Base-by-base conservation (phyloP, 2,113 vertebrate species). In the Polypterus bichir region DNA sequence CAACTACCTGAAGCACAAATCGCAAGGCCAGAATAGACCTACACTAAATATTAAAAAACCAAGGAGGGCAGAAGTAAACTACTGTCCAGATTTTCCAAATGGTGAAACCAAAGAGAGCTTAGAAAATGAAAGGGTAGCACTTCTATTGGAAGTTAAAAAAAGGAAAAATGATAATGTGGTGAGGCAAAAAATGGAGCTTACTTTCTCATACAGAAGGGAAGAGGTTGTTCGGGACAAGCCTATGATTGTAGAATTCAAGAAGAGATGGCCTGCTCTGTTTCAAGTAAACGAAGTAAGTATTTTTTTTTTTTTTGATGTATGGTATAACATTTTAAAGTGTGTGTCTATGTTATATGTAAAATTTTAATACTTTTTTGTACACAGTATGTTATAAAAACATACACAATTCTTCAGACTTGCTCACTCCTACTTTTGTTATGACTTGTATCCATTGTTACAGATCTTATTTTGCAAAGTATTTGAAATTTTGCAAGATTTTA, bases 261-360 rank as follows among this genome's bases (percentile, higher is more conserved):
- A 7, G 48, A 67, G 65, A 68, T 70, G 69, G 69, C 69, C 69
- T 48, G 60, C 66, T 44, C 66, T 70, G 5, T 70, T 68, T 46
- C 45, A 48, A 57, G 66, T 49, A 54, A 45, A 44, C 51, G 62
- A 68, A 44, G 66, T 68, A 62, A 61, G 56, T n/a, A n/a, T n/a
- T n/a, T n/a, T n/a, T 54, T 54, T n/a, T n/a, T n/a, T n/a, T n/a
- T n/a, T n/a, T n/a, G n/a, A n/a, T n/a, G n/a, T n/a, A n/a, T n/a
- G n/a, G n/a, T n/a, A n/a, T n/a, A n/a, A n/a, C n/a, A n/a, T n/a
- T n/a, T n/a, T n/a, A n/a, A n/a, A n/a, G n/a, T n/a, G n/a, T n/a
- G n/a, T n/a, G n/a, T n/a, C n/a, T n/a, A n/a, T n/a, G n/a, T n/a
- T n/a, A n/a, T n/a, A n/a, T n/a, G n/a, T n/a, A n/a, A n/a, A n/a